Base-by-base conservation (phyloP, 2,113 vertebrate species). In the Hypomesus transpacificus region DNA sequence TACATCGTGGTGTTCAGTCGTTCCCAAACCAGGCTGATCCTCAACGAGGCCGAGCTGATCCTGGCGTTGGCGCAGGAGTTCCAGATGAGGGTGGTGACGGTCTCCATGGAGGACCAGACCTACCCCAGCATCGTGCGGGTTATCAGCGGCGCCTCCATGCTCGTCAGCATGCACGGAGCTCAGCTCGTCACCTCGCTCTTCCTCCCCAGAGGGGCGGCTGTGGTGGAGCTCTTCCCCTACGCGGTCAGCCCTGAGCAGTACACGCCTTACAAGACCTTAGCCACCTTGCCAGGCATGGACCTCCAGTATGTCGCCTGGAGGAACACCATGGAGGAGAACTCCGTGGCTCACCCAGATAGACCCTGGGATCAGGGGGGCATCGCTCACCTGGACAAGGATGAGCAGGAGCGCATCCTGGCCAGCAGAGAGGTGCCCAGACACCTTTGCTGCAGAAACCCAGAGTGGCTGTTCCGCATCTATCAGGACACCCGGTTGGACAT, bases 401-500 rank as follows among this genome's bases (percentile, higher is more conserved):
- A 98, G 75, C 96, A 95, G 75, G 94, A 94, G 24, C 92, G 94
- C 1, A 98, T 99, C 72, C 89, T 92, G 0, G 88, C 91, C 20
- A 98, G 94, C 88, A 93, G 86, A 0, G 96, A 98, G 6, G 97
- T 99, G 13, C 94, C 95, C 0, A 91, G 93, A 46, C 97, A 99
- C 54, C 91, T 98, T 28, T 99, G 97, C 72, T 99, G 97, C 82
- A 94, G 95, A 28, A 98, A 99, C 83, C 94, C 97, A 0, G 97
- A 99, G 84, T 99, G 97, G 97, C 95, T 99, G 18, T 98, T 95
- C 87, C 92, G 96, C 17, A 96, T 98, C 87, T 99, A 99, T 87
- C 97, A 99, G 91, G 97, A 99, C 91, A 99, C 97, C 0, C 89
- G 83, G 57, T 94, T 99, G 56, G 93, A 99, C 82, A 90, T 98